Evolutionary conservation across 2,797 vertebrate genomes (phyloP).

Genomic region (Adelosebastes latens): DNA sequence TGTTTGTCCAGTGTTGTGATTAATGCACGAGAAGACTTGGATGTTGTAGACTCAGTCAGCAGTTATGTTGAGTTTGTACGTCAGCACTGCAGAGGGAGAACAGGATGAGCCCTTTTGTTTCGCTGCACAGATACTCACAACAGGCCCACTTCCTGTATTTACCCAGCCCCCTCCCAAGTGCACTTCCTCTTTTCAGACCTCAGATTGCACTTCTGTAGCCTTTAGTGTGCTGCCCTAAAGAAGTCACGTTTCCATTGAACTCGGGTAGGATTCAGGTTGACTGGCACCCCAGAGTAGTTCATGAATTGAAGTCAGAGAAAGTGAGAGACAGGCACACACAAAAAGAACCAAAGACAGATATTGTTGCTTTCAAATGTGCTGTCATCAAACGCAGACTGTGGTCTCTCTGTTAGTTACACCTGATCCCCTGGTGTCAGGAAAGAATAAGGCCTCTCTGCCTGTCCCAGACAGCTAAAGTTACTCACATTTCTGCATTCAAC

Average conservation of each 20-base stretch:
- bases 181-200: constrained; percentile 69
- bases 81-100: constrained; percentile 31
- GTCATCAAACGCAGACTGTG: constrained; percentile 14
- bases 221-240: not conserved
- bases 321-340: constrained; percentile 1
- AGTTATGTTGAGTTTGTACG: constrained; percentile 16
- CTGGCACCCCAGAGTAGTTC: not conserved
- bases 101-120: constrained; percentile 61
- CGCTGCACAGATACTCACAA: constrained; percentile 32
- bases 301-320: constrained; percentile 11
- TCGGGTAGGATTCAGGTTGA: constrained; percentile 8
- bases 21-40: not conserved
- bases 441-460: constrained; percentile 6
- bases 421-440: constrained; percentile 7
- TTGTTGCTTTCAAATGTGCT: constrained; percentile 15
- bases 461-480: not conserved
- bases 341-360: not conserved
- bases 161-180: constrained; percentile 40
- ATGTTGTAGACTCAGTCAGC: constrained; percentile 23
- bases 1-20: not conserved
- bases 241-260: constrained; percentile 7
- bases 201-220: constrained; percentile 10
- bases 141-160: constrained; percentile 67
- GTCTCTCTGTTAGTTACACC: constrained; percentile 21
- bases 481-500: not conserved